Percentiles rank a stretch among this genome's conserved stretches.
Evolutionary conservation across 2,113 vertebrate genomes (phyloP).

Genomic region (Spea multiplicata): DNA sequence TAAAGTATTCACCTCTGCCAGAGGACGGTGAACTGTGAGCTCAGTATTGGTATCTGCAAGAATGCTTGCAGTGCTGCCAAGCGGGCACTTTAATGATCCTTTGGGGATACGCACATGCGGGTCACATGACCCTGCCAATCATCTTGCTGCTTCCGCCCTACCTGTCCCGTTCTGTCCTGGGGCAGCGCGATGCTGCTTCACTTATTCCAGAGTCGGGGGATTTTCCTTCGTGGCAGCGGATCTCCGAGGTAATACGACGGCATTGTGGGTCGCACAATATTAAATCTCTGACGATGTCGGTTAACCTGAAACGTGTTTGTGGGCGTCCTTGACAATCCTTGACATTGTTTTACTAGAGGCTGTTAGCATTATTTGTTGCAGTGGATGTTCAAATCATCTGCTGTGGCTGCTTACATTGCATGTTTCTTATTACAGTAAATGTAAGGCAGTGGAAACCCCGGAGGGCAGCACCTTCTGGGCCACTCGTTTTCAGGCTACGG

Average conservation of each 20-base stretch:
- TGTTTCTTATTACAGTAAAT: not conserved
- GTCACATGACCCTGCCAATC: slow-evolving; percentile 16
- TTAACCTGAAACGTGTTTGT: not conserved
- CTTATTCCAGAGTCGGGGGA: not conserved
- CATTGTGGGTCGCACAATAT: not conserved
- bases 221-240: not conserved
- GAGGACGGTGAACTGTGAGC: not conserved
- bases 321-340: no score
- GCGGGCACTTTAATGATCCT: not conserved
- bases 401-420: not conserved
- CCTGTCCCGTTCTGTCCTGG: not conserved
- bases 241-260: not conserved
- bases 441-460: no score
- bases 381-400: not conserved
- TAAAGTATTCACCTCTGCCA: not conserved
- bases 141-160: not conserved
- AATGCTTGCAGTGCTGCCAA: slow-evolving; percentile 2
- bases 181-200: not conserved
- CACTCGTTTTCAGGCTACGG: not conserved
- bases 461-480: no score
- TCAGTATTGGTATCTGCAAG: not conserved
- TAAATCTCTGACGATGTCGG: not conserved
- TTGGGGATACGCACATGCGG: not conserved
- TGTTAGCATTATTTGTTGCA: not conserved
- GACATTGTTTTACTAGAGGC: not conserved